Evolutionary conservation across 2,113 vertebrate species (phyloP), one percentile per base, ranked within the genome.

Genomic region (Bostrychus sinensis): DNA sequence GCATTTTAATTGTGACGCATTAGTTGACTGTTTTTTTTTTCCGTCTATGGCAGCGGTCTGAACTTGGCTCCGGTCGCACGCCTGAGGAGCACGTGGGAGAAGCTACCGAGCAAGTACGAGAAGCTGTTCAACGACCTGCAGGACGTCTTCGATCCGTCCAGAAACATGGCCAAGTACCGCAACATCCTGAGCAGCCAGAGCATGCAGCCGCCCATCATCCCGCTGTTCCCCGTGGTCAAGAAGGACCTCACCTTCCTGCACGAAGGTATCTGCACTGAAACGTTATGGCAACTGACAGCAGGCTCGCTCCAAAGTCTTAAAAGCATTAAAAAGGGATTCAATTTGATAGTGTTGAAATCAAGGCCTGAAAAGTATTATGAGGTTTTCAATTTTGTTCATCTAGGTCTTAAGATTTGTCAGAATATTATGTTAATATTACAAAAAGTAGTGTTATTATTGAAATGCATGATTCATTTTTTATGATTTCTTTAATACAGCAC

Each of bases 161-260:
- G 96, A 81, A 99, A 99, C 86, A 99, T 99, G 97, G 94, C 96
- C 72, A 99, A 99, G 72, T 99, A 99, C 43, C 94, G 96, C 84
- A 98, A 98, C 85, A 92, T 95, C 72, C 94, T 99, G 59, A 98
- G 95, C 92, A 96, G 95, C 92, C 96, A 98, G 84, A 98, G 94
- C 86, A 94, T 97, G 93, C 96, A 99, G 81, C 95, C 95, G 14
- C 97, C 97, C 43, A 97, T 99, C 90, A 99, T 99, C 85, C 96
- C 97, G 0, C 93, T 99, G 55, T 98, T 98, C 62, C 96, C 97
- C 0, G 94, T 99, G 72, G 94, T 99, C 89, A 99, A 99, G 93
- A 99, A 99, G 86, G 96, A 99, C 69, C 96, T 99, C 88, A 99
- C 97, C 4, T 99, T 99, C 88, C 92, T 99, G 17, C 97, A 99